Conservation (phyloP, 2,797 vertebrate genomes). For the Harpagifer antarcticus region DNA sequence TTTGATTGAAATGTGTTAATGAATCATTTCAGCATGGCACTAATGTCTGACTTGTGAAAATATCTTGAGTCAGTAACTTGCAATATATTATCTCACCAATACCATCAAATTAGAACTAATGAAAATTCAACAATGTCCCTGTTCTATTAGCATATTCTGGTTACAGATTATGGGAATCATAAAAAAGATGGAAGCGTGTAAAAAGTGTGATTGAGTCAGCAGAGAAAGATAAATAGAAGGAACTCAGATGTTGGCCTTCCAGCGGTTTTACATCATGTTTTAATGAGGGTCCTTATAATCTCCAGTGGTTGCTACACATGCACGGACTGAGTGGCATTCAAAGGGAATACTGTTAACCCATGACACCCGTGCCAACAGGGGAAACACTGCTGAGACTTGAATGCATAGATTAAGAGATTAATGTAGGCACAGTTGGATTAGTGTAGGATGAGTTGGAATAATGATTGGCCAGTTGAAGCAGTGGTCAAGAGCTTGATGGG, state of each 20-base stretch:
- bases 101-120: slow-evolving; percentile 15
- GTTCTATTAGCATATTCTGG: slow-evolving; percentile 13
- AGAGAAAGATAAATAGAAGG: slow-evolving; percentile 20
- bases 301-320: slow-evolving; percentile 51
- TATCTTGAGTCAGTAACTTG: slow-evolving; percentile 14
- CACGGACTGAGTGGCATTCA: slow-evolving; percentile 55
- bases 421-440: slow-evolving; percentile 49
- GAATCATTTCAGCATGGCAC: slow-evolving; percentile 12
- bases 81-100: slow-evolving; percentile 20
- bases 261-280: slow-evolving; percentile 69
- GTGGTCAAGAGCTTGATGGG: slow-evolving; percentile 25
- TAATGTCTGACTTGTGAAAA: slow-evolving; percentile 26
- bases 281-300: slow-evolving; percentile 71
- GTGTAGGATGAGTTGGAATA: slow-evolving; percentile 24
- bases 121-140: slow-evolving; percentile 35
- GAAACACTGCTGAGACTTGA: slow-evolving; percentile 33
- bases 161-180: slow-evolving; percentile 29
- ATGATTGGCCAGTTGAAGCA: slow-evolving; percentile 33
- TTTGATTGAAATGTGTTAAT: slow-evolving; percentile 33
- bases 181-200: slow-evolving; percentile 22
- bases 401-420: slow-evolving; percentile 48
- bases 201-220: slow-evolving; percentile 36
- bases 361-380: slow-evolving; percentile 44
- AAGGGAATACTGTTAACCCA: slow-evolving; percentile 65
- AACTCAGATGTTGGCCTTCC: slow-evolving; percentile 51